Conservation (phyloP, 1,140 invertebrate genomes). For the Heliconius hermathena region DNA sequence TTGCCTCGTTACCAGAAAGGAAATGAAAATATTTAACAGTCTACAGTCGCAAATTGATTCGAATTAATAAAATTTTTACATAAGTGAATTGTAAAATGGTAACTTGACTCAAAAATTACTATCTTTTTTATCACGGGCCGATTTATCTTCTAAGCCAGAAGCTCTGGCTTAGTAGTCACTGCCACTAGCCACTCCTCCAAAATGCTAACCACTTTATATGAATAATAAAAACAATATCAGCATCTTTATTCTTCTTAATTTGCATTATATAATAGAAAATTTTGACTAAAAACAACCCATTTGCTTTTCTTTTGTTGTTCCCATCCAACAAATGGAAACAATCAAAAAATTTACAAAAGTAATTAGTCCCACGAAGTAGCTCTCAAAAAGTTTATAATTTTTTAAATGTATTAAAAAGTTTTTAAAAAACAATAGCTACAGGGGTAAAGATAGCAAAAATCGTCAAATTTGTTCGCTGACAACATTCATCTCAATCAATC, state of each 20-base stretch:
- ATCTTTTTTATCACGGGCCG: too few species aligned
- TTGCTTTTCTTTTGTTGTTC: neutral
- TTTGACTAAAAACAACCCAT: constrained; percentile 23
- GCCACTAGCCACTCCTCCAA: neutral
- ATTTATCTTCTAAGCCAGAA: too few species aligned
- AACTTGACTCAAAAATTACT: too few species aligned
- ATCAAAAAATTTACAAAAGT: constrained; percentile 45
- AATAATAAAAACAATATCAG: neutral
- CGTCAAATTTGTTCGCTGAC: constrained; percentile 62
- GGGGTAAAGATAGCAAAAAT: constrained; percentile 56
- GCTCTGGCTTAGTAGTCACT: too few species aligned
- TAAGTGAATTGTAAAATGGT: too few species aligned
- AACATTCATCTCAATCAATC: constrained; percentile 75
- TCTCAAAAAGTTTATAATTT: constrained; percentile 63
- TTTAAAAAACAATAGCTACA: constrained; percentile 45
- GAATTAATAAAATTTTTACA: too few species aligned
- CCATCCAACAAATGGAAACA: constrained; percentile 38
- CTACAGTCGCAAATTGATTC: too few species aligned
- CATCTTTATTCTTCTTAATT: neutral
- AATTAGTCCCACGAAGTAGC: constrained; percentile 40
- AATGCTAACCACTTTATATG: neutral
- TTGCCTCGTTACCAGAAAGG: too few species aligned
- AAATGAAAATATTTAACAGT: too few species aligned
- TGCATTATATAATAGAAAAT: neutral
- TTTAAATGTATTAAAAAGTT: constrained; percentile 10